Percentiles rank a stretch among this genome's conserved stretches.
Evolutionary conservation across 2,888 invertebrate genomes (phyloP).

Genomic region (Meloe dianella): DNA sequence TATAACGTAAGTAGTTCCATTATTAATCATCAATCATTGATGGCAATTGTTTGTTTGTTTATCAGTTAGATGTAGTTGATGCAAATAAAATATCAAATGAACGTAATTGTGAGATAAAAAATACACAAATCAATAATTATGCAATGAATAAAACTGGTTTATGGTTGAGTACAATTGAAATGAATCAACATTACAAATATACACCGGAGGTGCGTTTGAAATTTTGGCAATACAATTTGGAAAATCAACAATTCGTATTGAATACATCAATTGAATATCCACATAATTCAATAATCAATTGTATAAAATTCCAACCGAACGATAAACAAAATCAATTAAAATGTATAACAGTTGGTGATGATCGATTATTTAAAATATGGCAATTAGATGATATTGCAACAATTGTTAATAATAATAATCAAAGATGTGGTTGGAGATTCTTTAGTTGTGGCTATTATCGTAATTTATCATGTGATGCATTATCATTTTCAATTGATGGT

Average conservation of each 20-base stretch:
- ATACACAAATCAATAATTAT: slow-evolving; percentile 71
- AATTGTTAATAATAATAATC: slow-evolving; percentile 58
- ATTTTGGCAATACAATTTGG: slow-evolving; percentile 72
- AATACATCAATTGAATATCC: slow-evolving; percentile 78
- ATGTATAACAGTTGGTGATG: slow-evolving; percentile 71
- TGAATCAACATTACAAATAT: slow-evolving; percentile 64
- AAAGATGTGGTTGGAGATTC: slow-evolving; percentile 67
- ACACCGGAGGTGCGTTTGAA: slow-evolving; percentile 72
- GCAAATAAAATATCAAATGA: slow-evolving; percentile 74
- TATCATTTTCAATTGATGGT: slow-evolving; percentile 77
- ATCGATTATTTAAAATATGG: slow-evolving; percentile 77
- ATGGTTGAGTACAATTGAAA: slow-evolving; percentile 79
- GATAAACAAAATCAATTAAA: slow-evolving; percentile 56
- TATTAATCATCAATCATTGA: neutral
- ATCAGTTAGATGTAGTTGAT: slow-evolving; percentile 72
- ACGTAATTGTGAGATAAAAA: slow-evolving; percentile 64
- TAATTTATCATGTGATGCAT: slow-evolving; percentile 63
- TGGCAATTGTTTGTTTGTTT: slow-evolving; percentile 39
- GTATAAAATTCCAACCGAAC: slow-evolving; percentile 67
- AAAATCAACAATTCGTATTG: slow-evolving; percentile 68
- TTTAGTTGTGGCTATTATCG: slow-evolving; percentile 69
- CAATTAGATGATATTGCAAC: slow-evolving; percentile 64
- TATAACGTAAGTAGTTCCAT: slow-evolving; percentile 68
- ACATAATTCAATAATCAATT: slow-evolving; percentile 67
- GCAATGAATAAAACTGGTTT: slow-evolving; percentile 69